Evolutionary conservation across 2,888 invertebrate species (phyloP), one percentile per base, ranked within the genome.

Genomic region (Entomobrya proxima): DNA sequence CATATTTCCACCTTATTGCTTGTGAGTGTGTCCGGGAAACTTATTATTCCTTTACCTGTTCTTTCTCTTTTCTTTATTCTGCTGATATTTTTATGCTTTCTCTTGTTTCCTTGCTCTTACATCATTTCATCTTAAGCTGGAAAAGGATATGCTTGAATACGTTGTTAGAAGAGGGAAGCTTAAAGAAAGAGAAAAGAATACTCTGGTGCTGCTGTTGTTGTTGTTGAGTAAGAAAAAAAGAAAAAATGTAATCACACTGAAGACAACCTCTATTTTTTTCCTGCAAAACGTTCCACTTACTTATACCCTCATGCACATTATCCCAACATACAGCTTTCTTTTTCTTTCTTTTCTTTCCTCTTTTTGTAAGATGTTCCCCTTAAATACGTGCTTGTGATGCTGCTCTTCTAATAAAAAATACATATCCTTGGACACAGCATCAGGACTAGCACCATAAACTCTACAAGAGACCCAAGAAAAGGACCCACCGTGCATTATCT

Each of bases 191-290:
- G 21, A 21, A 37, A 21, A 78, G 44, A 55, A 30, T 40, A 24
- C 21, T n/a, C n/a, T n/a, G n/a, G n/a, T n/a, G n/a, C n/a, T n/a
- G n/a, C n/a, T n/a, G n/a, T n/a, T 47, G 74, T 21, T 47, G 47
- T 15, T 37, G 75, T 27, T 52, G 72, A 61, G 64, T 40, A 58
- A 67, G 52, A 27, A n/a, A 40, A 37, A 58, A 58, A 32, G 55
- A 55, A 74, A 74, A 81, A 64, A 50, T 61, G 74, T 74, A 82
- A 75, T 75, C 82, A 75, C 64, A 82, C 64, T 61, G 50, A 82
- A 75, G 61, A 75, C 82, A 74, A 74, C 74, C 27, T 75, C 50
- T 75, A 75, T 50, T 75, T 82, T 82, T 64, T 35, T 30, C 24
- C 35, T 13, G 35, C 35, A 75, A 75, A 27, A 27, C 27, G n/a